Conservation (phyloP, 2,797 vertebrate species). For the Argyrosomus regius region DNA sequence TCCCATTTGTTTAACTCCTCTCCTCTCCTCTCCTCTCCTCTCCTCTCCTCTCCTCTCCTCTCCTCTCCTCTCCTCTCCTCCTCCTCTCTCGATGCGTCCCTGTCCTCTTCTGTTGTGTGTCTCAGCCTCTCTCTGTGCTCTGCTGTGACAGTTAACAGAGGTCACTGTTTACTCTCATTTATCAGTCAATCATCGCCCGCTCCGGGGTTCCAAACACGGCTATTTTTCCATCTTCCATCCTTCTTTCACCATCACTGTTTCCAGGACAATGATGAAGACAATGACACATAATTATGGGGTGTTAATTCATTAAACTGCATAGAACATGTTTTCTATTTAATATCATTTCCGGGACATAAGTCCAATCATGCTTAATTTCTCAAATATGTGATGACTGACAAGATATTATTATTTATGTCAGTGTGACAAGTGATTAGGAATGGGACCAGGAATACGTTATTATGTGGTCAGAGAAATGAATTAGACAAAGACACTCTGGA, state of each 20-base stretch:
- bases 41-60: neutral
- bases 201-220: slow-evolving; percentile 63
- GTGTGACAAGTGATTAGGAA: neutral
- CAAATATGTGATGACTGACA: slow-evolving; percentile 10
- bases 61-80: slow-evolving; percentile 28
- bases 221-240: slow-evolving; percentile 48
- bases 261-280: slow-evolving; percentile 10
- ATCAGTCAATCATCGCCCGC: slow-evolving; percentile 83
- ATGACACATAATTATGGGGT: slow-evolving; percentile 19
- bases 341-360: neutral
- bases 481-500: neutral
- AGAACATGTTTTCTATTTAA: neutral
- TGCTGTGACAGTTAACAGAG: slow-evolving; percentile 85
- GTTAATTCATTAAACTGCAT: slow-evolving; percentile 25
- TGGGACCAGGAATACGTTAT: slow-evolving; percentile 1
- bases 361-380: neutral
- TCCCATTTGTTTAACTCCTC: slow-evolving; percentile 38
- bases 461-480: slow-evolving; percentile 28
- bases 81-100: slow-evolving; percentile 20
- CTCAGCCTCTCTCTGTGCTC: slow-evolving; percentile 68
- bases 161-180: slow-evolving; percentile 86
- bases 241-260: slow-evolving; percentile 30
- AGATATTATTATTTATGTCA: slow-evolving; percentile 25
- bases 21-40: slow-evolving; percentile 21
- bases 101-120: slow-evolving; percentile 68